Evolutionary conservation across 1,140 invertebrate species (phyloP), one percentile per base, ranked within the genome.

Genomic region (Chrysomallon squamiferum): DNA sequence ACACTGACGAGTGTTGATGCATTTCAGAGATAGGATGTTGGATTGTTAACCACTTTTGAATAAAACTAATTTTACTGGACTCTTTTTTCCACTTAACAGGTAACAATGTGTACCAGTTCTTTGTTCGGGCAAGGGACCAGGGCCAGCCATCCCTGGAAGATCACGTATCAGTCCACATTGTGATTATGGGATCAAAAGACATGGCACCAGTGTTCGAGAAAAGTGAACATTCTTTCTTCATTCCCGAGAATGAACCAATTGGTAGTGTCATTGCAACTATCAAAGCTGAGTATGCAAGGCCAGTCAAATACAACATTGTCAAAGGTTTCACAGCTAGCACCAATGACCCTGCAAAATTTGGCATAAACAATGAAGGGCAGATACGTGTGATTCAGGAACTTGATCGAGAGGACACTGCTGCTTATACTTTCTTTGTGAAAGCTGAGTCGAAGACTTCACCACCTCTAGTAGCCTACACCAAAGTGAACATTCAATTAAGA

Each of bases 31-130:
- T n/a, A n/a, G n/a, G n/a, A n/a, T n/a, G n/a, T n/a, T n/a, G n/a
- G n/a, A n/a, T n/a, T n/a, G n/a, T n/a, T n/a, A n/a, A n/a, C n/a
- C n/a, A n/a, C n/a, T n/a, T n/a, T n/a, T n/a, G n/a, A n/a, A n/a
- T n/a, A n/a, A n/a, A n/a, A n/a, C n/a, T n/a, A n/a, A n/a, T n/a
- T n/a, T n/a, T n/a, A n/a, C n/a, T n/a, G n/a, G n/a, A n/a, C n/a
- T n/a, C n/a, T n/a, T n/a, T n/a, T n/a, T n/a, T n/a, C n/a, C n/a
- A n/a, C n/a, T 57, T 87, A 87, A 62, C 85, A 93, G 93, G 90
- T 81, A 91, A 91, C 73, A 89, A 93, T 86, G 88, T 92, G 13
- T 92, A 93, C 81, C 93, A 96, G 86, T 91, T 96, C 75, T 97
- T 96, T 86, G 90, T 97, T 30, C 89, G 93, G 59, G 95, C 93